phyloP scores from a whole-genome alignment of 2,888 invertebrate species.

The Apamea sordens region DNA sequence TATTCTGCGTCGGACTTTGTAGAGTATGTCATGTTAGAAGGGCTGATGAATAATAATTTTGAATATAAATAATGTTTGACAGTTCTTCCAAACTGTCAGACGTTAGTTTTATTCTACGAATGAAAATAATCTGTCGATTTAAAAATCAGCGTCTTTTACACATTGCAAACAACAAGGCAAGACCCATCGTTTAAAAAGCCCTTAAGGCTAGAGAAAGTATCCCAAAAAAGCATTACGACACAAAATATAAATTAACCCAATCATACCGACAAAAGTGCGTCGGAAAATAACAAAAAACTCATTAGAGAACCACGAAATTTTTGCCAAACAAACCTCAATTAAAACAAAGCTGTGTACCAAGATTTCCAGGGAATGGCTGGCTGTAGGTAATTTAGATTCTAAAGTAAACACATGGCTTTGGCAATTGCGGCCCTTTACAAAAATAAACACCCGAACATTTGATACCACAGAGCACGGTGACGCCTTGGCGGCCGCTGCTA shows the following conservation, averaged over 20 bases:
- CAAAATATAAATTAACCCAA: conserved; percentile 2
- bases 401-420: conserved; percentile 57
- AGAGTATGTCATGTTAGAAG: background rate
- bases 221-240: background rate
- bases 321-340: conserved; percentile 53
- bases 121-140: too few species aligned
- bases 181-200: background rate
- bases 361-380: conserved; percentile 42
- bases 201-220: background rate
- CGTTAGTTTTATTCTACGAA: too few species aligned
- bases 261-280: background rate
- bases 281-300: conserved; percentile 40
- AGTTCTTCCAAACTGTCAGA: too few species aligned
- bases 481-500: background rate
- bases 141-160: too few species aligned
- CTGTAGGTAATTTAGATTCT: conserved; percentile 67
- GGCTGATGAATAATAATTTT: too few species aligned
- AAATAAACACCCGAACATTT: conserved; percentile 58
- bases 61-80: too few species aligned
- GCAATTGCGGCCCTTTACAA: conserved; percentile 40
- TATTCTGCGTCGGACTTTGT: background rate
- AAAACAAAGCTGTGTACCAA: conserved; percentile 41
- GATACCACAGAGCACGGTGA: background rate
- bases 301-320: conserved; percentile 25
- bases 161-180: background rate